Evolutionary conservation across 2,797 vertebrate genomes (phyloP), one percentile per base, ranked within the genome.

Genomic region (Alosa sapidissima): DNA sequence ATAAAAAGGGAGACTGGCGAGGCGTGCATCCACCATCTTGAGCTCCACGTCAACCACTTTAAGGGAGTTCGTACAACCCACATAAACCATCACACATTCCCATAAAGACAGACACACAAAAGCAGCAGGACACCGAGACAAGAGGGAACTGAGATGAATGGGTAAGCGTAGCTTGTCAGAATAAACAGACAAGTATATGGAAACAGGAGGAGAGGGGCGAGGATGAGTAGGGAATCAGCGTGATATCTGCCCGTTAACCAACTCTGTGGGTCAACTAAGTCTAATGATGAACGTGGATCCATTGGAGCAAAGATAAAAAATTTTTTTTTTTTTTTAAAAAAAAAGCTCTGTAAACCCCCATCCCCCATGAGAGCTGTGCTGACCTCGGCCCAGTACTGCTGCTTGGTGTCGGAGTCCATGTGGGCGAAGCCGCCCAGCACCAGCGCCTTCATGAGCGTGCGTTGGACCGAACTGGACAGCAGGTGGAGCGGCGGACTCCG

Each of bases 361-460:
- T 16, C 19, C 62, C n/a, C 62, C 7, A 21, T 3, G 62, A 68
- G 62, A 33, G n/a, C 21, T 3, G n/a, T 28, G 1, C 68, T 75
- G 33, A 75, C 98, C 97, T 99, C 98, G 0, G 98, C 97, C 98
- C 98, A 99, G 92, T 99, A 99, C 65, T 99, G 98, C 89, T 99
- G 98, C 85, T 99, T 99, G 89, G 96, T 96, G 91, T 99, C 98
- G 0, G 98, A 95, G 92, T 99, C 97, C 98, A 99, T 99, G 91
- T 99, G 96, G 33, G 98, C 98, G 89, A 99, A 99, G 85, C 98
- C 98, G 49, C 97, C 98, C 87, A 99, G 94, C 85, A 99, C 98
- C 90, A 99, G 95, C 0, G 98, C 98, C 91, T 99, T 99, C 98
- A 99, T 99, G 90, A 99, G 94, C 0, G 97, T 96, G 89, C 98